A percentile compares a stretch with the other conserved stretches of the same genome.
These are phyloP conservation scores for Centruroides sculpturatus DNA, from an alignment of 1,140 invertebrate genomes.

Conservation along the genomic window DNA sequence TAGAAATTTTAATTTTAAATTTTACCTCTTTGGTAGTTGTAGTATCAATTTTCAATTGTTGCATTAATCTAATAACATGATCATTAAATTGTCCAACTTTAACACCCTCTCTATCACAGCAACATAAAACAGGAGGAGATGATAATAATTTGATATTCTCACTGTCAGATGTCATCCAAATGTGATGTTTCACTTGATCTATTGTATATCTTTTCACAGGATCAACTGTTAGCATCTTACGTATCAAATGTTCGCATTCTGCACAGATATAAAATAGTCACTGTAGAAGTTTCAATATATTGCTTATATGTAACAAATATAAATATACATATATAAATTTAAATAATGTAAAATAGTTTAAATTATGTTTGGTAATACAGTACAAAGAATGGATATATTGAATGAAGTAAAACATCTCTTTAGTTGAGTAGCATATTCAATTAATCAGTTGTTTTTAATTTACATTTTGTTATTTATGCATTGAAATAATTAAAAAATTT, in stretches of 20 bases:
- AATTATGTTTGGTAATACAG: too few relatives aligned
- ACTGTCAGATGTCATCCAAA: constrained; percentile 48
- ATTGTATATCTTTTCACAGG: constrained; percentile 72
- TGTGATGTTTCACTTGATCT: constrained; percentile 69
- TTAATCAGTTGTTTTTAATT: too few relatives aligned
- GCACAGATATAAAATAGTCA: not conserved
- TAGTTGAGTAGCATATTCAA: too few relatives aligned
- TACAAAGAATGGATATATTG: too few relatives aligned
- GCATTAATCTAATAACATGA: constrained; percentile 83
- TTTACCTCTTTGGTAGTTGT: constrained; percentile 62
- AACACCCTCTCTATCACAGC: not conserved
- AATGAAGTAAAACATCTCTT: too few relatives aligned
- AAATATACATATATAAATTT: too few relatives aligned
- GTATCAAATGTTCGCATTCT: constrained; percentile 75
- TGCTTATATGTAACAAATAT: too few relatives aligned
- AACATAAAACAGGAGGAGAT: not conserved
- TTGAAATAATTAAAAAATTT: too few relatives aligned
- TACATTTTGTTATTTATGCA: too few relatives aligned
- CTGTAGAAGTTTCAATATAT: too few relatives aligned
- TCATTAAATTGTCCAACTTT: constrained; percentile 57
- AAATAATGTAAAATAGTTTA: too few relatives aligned
- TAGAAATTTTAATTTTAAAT: too few relatives aligned
- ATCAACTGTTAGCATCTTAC: constrained; percentile 82
- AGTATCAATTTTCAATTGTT: constrained; percentile 79
- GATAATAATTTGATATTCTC: not conserved